Evolutionary conservation across 1,140 invertebrate genomes (phyloP).

Genomic region (Hyphantria cunea): DNA sequence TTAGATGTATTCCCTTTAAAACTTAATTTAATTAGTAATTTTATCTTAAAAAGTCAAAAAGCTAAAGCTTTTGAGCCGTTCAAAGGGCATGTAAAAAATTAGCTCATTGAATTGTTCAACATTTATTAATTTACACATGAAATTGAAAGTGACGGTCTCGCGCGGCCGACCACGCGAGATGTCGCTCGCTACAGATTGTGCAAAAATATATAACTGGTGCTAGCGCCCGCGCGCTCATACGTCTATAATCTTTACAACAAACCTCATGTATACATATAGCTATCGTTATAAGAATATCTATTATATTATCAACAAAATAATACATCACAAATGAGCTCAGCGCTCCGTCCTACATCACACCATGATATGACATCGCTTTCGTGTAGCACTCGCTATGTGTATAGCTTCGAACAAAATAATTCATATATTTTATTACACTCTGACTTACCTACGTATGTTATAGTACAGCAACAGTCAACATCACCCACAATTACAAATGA

Average conservation of each 20-base stretch:
- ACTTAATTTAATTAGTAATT: too few species aligned
- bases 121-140: slow-evolving; percentile 74
- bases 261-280: slow-evolving; percentile 32
- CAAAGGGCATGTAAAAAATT: background rate
- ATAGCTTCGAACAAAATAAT: slow-evolving; percentile 4
- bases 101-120: slow-evolving; percentile 61
- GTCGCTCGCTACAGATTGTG: slow-evolving; percentile 43
- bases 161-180: slow-evolving; percentile 13
- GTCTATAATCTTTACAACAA: slow-evolving; percentile 49
- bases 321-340: slow-evolving; percentile 25
- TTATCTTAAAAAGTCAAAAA: too few species aligned
- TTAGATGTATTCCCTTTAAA: too few species aligned
- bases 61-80: too few species aligned
- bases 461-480: background rate
- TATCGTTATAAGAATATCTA: slow-evolving; percentile 45
- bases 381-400: too few species aligned
- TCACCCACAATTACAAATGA: too few species aligned
- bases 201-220: slow-evolving; percentile 75
- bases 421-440: slow-evolving; percentile 6
- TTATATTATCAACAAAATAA: slow-evolving; percentile 49
- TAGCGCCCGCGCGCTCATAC: slow-evolving; percentile 38
- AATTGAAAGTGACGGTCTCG: slow-evolving; percentile 50
- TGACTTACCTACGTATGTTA: background rate
- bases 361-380: slow-evolving; percentile 69
- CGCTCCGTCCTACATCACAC: slow-evolving; percentile 51